A percentile compares a stretch with the other conserved stretches of the same genome.
These are phyloP conservation scores for Ommatoiulus sabulosus DNA, from an alignment of 2,888 invertebrate genomes.

Conservation along the genomic window DNA sequence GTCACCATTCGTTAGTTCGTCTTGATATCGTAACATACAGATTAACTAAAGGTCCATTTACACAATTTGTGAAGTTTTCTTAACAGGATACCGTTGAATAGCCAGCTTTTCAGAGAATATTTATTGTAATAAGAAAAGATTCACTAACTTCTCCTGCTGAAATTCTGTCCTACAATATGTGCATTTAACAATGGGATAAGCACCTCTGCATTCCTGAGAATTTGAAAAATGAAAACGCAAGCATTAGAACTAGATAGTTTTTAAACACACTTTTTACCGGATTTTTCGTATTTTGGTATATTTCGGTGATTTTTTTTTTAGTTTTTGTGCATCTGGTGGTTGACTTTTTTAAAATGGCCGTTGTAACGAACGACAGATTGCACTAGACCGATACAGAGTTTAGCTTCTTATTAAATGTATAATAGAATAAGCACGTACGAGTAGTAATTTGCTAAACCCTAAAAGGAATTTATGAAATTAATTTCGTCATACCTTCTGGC, in stretches of 20 bases:
- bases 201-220: constrained; percentile 90
- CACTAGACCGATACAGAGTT: neutral
- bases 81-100: neutral
- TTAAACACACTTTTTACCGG: neutral
- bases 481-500: neutral
- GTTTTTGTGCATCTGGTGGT: constrained; percentile 41
- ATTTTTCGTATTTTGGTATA: neutral
- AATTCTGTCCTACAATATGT: constrained; percentile 97
- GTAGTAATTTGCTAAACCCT: too few species aligned
- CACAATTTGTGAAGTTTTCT: neutral
- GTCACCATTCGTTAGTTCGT: too few species aligned
- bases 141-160: constrained; percentile 86
- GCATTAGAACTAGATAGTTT: neutral
- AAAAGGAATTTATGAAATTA: neutral
- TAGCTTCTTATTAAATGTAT: neutral
- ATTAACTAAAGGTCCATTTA: neutral
- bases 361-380: neutral
- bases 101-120: neutral
- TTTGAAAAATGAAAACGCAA: neutral
- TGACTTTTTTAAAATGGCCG: constrained; percentile 51
- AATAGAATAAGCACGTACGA: too few species aligned
- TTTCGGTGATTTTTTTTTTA: neutral
- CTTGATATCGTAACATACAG: too few species aligned
- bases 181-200: constrained; percentile 94
- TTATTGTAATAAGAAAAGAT: neutral